Evolutionary conservation across 2,797 vertebrate species (phyloP).

Genomic region (Anas acuta): DNA sequence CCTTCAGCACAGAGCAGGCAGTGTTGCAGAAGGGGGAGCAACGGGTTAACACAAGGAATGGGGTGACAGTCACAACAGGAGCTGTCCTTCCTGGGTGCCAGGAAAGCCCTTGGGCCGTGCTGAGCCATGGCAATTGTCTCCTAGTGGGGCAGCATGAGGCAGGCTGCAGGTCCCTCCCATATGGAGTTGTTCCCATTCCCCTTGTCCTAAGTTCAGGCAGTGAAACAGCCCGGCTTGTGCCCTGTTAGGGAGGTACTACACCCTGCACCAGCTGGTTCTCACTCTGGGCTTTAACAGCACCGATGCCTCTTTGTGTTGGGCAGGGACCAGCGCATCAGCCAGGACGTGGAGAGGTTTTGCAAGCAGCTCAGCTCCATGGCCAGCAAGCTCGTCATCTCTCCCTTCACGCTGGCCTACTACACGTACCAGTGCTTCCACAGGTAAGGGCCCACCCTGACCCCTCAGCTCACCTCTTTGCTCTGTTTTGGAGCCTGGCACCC

Average conservation of each 20-base stretch:
- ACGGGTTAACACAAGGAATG: background rate
- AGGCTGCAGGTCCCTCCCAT: background rate
- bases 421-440: constrained; percentile 93
- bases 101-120: background rate
- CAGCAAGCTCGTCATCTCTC: constrained; percentile 89
- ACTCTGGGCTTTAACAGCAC: background rate
- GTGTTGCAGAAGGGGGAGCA: background rate
- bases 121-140: background rate
- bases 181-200: background rate
- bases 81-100: background rate
- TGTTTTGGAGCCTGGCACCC: background rate
- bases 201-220: background rate
- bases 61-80: background rate
- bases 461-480: background rate
- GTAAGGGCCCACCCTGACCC: constrained; percentile 68
- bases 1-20: background rate
- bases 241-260: background rate
- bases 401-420: constrained; percentile 93
- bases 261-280: background rate
- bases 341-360: constrained; percentile 93
- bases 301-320: background rate
- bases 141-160: background rate
- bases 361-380: constrained; percentile 93
- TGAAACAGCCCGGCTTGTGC: background rate
- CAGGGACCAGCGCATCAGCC: constrained; percentile 98